phyloP scores from a whole-genome alignment of 1,140 invertebrate species.

The Nautilus pompilius region DNA sequence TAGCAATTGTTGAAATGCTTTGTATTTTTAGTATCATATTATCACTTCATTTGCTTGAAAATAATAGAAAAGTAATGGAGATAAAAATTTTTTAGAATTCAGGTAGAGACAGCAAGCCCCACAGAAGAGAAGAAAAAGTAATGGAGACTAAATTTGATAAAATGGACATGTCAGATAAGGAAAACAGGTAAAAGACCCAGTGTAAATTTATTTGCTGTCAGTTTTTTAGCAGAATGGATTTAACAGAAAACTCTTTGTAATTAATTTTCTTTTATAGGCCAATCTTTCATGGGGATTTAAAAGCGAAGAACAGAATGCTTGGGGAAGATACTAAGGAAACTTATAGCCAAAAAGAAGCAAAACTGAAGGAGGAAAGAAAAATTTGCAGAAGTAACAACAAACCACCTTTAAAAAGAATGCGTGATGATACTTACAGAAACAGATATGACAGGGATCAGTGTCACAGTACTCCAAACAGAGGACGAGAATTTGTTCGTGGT shows the following conservation, averaged over 20 bases:
- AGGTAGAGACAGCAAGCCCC: too few species aligned
- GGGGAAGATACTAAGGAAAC: constrained; percentile 8
- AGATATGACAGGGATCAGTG: constrained; percentile 27
- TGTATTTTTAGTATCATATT: too few species aligned
- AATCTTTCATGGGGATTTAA: background rate
- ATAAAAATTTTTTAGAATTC: too few species aligned
- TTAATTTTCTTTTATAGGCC: too few species aligned
- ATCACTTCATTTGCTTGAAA: too few species aligned
- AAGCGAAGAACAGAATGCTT: constrained; percentile 7
- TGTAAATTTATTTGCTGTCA: too few species aligned
- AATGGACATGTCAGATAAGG: constrained; percentile 1
- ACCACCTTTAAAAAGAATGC: constrained; percentile 26
- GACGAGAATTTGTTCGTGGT: constrained; percentile 47
- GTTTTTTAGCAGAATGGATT: too few species aligned
- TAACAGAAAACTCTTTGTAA: too few species aligned
- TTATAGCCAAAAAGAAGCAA: constrained; percentile 22
- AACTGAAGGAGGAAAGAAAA: constrained; percentile 14
- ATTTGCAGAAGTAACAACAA: constrained; percentile 11
- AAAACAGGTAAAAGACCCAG: constrained; percentile 9
- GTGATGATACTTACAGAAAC: constrained; percentile 19
- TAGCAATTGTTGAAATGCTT: too few species aligned
- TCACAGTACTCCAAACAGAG: constrained; percentile 34
- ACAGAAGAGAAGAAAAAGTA: constrained; percentile 1
- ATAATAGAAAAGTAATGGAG: too few species aligned
- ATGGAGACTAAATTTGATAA: background rate